Evolutionary conservation across 2,797 vertebrate species (phyloP).

Genomic region (Staurois parvus): DNA sequence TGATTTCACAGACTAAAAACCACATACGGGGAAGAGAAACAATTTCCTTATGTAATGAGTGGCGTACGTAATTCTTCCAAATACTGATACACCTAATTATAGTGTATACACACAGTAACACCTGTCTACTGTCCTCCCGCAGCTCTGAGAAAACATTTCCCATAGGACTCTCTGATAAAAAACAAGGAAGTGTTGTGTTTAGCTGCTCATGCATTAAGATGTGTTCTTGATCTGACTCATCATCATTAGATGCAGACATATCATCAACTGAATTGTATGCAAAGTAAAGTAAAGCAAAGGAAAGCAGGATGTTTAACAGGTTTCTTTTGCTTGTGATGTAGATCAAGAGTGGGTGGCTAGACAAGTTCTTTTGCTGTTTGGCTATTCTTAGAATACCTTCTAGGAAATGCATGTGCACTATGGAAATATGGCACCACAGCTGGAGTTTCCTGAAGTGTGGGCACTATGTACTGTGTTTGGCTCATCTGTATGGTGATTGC

Average conservation of each 20-base stretch:
- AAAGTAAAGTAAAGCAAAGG: neutral
- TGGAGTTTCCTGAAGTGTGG: neutral
- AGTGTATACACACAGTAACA: constrained; percentile 37
- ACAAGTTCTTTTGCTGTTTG: neutral
- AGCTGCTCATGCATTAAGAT: constrained; percentile 15
- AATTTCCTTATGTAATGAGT: constrained; percentile 8
- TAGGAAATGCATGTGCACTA: neutral
- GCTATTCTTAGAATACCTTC: neutral
- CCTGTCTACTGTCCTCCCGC: constrained; percentile 20
- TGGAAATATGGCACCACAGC: neutral
- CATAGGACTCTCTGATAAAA: constrained; percentile 11
- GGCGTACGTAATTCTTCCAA: neutral
- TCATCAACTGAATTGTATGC: neutral
- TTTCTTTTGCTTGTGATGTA: neutral
- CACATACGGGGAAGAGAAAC: neutral
- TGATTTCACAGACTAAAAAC: neutral
- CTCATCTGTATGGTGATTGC: neutral
- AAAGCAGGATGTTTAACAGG: neutral
- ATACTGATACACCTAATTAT: constrained; percentile 37
- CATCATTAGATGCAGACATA: neutral
- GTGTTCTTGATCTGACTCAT: constrained; percentile 7
- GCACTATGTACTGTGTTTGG: neutral
- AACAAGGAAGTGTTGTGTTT: constrained; percentile 21
- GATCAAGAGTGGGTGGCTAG: neutral
- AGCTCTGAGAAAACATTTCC: constrained; percentile 23